phyloP scores from a whole-genome alignment of 1,140 invertebrate species.

The Theocolax elegans region DNA sequence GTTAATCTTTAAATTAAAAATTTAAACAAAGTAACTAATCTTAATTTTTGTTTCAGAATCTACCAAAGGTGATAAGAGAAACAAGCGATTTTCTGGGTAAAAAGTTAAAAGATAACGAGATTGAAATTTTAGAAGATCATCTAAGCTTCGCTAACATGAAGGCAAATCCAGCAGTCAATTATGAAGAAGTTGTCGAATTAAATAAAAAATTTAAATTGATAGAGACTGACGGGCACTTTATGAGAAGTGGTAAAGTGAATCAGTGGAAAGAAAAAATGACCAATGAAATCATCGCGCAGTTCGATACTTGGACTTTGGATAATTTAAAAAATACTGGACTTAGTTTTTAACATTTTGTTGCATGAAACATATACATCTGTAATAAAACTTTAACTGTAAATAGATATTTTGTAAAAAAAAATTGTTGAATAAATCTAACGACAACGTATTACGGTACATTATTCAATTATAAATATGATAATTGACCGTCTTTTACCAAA shows the following conservation, averaged over 20 bases:
- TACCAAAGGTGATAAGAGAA: slow-evolving; percentile 70
- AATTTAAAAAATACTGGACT: slow-evolving; percentile 38
- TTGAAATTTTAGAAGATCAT: slow-evolving; percentile 69
- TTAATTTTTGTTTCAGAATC: slow-evolving; percentile 60
- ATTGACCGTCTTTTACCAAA: too few relatives aligned
- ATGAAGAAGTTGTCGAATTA: slow-evolving; percentile 63
- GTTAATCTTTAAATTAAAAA: too few relatives aligned
- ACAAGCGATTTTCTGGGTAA: slow-evolving; percentile 72
- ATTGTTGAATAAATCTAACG: too few relatives aligned
- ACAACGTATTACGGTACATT: too few relatives aligned
- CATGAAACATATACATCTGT: too few relatives aligned
- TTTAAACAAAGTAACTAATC: too few relatives aligned
- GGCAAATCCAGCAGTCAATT: slow-evolving; percentile 79
- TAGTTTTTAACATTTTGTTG: slow-evolving; percentile 14
- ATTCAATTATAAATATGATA: too few relatives aligned
- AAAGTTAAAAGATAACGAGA: slow-evolving; percentile 65
- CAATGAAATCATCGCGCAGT: slow-evolving; percentile 64
- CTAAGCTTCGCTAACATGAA: slow-evolving; percentile 78
- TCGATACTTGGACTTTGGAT: slow-evolving; percentile 43
- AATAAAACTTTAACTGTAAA: too few relatives aligned
- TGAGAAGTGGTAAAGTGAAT: slow-evolving; percentile 73
- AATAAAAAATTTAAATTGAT: slow-evolving; percentile 64
- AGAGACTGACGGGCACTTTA: slow-evolving; percentile 68
- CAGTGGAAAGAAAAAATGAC: slow-evolving; percentile 75
- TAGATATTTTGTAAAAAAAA: too few relatives aligned